Evolutionary conservation across 2,113 vertebrate species (phyloP).

Genomic region (Ammodramus savannarum): DNA sequence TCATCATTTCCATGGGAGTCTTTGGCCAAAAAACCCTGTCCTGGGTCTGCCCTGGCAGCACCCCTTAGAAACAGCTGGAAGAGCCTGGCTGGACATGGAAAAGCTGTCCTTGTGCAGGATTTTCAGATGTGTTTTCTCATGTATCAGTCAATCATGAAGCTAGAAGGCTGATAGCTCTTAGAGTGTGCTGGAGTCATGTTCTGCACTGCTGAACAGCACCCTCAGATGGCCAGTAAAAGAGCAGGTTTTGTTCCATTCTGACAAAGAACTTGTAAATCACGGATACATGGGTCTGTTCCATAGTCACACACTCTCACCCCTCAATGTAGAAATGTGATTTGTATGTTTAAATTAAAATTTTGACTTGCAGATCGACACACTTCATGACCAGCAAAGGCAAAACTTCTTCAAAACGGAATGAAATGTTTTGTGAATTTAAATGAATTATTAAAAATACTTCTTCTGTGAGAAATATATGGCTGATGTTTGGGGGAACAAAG

Average conservation of each 20-base stretch:
- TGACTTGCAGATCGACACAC: background rate
- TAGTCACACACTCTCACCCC: background rate
- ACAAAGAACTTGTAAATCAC: background rate
- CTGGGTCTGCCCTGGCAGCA: rapidly evolving
- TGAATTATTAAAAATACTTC: background rate
- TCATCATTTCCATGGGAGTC: rapidly evolving
- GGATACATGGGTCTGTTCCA: background rate
- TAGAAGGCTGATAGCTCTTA: background rate
- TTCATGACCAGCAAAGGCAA: background rate
- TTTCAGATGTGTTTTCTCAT: background rate
- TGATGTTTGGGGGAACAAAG: background rate
- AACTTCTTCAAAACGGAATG: background rate
- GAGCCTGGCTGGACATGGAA: background rate
- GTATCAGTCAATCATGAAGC: background rate
- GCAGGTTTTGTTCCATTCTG: background rate
- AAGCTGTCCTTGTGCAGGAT: background rate
- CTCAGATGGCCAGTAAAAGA: constrained; percentile 14
- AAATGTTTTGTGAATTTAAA: background rate
- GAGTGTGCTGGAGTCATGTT: background rate
- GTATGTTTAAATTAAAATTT: background rate
- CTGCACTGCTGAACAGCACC: constrained; percentile 48
- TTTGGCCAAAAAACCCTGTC: background rate
- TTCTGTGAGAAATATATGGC: rapidly evolving
- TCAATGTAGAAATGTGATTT: background rate
- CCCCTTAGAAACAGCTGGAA: background rate